phyloP scores from a whole-genome alignment of 2,797 vertebrate species.

The Muscicapa comitata region DNA sequence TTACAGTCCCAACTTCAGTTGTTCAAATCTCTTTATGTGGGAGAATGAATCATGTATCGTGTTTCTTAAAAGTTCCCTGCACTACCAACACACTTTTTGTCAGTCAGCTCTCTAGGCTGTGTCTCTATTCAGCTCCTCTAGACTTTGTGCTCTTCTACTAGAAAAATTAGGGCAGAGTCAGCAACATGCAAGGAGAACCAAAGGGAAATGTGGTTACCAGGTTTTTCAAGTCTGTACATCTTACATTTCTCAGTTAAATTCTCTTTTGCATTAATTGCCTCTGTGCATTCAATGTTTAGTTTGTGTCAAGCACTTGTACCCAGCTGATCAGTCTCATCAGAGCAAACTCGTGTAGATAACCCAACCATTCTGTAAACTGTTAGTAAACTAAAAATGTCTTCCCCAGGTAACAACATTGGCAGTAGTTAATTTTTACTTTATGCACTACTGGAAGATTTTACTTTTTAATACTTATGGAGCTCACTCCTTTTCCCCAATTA shows the following conservation, averaged over 20 bases:
- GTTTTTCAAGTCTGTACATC: not conserved
- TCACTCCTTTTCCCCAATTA: not conserved
- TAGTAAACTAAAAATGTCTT: not conserved
- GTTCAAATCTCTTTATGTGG: slow-evolving; percentile 50
- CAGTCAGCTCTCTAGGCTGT: not conserved
- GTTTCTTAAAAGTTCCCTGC: slow-evolving; percentile 37
- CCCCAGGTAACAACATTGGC: not conserved
- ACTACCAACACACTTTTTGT: not conserved
- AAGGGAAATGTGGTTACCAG: not conserved
- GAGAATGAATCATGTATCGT: slow-evolving; percentile 47
- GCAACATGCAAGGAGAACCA: not conserved
- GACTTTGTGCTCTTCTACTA: not conserved
- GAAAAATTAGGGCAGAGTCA: not conserved
- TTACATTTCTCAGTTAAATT: not conserved
- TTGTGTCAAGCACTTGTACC: not conserved
- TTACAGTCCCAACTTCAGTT: slow-evolving; percentile 59
- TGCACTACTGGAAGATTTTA: not conserved
- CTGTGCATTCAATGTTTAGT: not conserved
- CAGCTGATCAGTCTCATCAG: not conserved
- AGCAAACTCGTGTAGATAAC: not conserved
- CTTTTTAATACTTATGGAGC: not conserved
- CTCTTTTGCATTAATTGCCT: not conserved
- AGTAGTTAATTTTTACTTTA: not conserved
- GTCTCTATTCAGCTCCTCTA: not conserved
- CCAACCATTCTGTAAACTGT: not conserved